phyloP scores from a whole-genome alignment of 30 jellyfish, hydroid and myxozoan species.

The Haliclystus octoradiatus region DNA sequence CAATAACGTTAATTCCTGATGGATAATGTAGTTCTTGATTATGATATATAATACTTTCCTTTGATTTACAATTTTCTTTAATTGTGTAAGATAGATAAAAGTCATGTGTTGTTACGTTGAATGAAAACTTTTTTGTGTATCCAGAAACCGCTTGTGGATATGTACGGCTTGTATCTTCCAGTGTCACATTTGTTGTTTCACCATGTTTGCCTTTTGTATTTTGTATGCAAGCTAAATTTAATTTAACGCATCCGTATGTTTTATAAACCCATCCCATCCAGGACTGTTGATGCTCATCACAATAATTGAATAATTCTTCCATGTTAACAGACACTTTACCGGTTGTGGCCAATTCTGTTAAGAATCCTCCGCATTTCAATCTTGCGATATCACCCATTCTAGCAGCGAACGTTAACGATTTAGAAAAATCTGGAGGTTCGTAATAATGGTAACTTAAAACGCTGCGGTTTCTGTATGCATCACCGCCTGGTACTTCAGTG shows the following conservation, averaged over 20 bases:
- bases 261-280: constrained; percentile 98
- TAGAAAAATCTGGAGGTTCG: constrained; percentile 97
- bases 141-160: constrained; percentile 99
- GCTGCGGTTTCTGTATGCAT: constrained; percentile 54
- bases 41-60: constrained; percentile 44
- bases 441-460: constrained; percentile 91
- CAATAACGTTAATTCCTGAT: constrained; percentile 25
- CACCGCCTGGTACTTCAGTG: constrained; percentile 91
- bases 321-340: constrained; percentile 70
- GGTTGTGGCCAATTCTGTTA: constrained; percentile 70
- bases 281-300: constrained; percentile 73
- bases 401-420: constrained; percentile 56
- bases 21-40: constrained; percentile 73
- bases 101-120: constrained; percentile 33
- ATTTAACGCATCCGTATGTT: constrained; percentile 73
- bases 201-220: constrained; percentile 31
- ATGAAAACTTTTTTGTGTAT: constrained; percentile 25
- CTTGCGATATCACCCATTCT: constrained; percentile 75
- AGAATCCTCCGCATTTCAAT: constrained; percentile 79
- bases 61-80: constrained; percentile 35
- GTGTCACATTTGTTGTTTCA: constrained; percentile 31
- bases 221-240: constrained; percentile 46
- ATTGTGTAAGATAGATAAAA: constrained; percentile 41
- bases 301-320: constrained; percentile 55
- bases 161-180: constrained; percentile 75